Evolutionary conservation across 2,888 invertebrate genomes (phyloP).

Genomic region (Lordiphosa fenestrarum): DNA sequence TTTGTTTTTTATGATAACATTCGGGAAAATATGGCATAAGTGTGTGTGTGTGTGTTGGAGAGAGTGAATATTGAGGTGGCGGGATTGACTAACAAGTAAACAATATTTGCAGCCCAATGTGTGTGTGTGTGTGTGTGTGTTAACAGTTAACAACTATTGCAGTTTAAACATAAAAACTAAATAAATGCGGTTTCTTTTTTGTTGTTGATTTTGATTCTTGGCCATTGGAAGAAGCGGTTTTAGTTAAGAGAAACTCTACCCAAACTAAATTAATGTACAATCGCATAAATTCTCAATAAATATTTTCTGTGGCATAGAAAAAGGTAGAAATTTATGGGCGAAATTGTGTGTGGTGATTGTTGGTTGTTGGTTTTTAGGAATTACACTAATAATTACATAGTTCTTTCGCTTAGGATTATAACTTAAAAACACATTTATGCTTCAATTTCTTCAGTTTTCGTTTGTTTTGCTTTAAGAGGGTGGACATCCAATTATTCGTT

Average conservation of each 20-base stretch:
- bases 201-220: constrained; percentile 59
- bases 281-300: constrained; percentile 17
- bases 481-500: constrained; percentile 38
- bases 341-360: constrained; percentile 23
- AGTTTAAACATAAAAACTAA: constrained; percentile 59
- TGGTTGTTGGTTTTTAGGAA: constrained; percentile 58
- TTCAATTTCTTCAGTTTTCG: constrained; percentile 58
- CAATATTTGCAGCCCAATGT: constrained; percentile 27
- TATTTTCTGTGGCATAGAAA: constrained; percentile 31
- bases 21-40: constrained; percentile 67
- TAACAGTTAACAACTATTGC: constrained; percentile 16
- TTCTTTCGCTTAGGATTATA: constrained; percentile 70
- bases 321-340: constrained; percentile 42
- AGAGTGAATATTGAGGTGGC: constrained; percentile 20
- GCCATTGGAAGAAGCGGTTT: constrained; percentile 51
- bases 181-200: constrained; percentile 43
- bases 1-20: constrained; percentile 19
- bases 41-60: constrained; percentile 19
- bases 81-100: constrained; percentile 56
- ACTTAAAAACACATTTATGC: constrained; percentile 69
- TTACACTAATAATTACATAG: constrained; percentile 78
- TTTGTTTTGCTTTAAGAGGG: constrained; percentile 35
- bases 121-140: constrained; percentile 17
- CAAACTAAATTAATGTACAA: constrained; percentile 38
- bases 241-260: constrained; percentile 27